These are phyloP conservation scores for Penaeus japonicus DNA, from an alignment of 1,140 invertebrate species.

Conservation along the genomic window DNA sequence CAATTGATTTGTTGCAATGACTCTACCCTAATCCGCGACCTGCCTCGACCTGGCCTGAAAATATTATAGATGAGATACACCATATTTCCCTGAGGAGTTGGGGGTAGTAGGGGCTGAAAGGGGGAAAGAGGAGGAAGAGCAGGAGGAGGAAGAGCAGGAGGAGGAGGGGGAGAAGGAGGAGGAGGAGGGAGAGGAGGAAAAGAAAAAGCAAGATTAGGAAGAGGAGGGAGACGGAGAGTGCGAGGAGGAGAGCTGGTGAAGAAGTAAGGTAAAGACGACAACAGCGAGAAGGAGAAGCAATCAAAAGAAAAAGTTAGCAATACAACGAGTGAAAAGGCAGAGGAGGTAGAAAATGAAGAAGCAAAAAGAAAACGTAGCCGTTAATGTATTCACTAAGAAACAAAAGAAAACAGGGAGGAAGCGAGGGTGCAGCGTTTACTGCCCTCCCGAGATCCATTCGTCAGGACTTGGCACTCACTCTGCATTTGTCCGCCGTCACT, in stretches of 20 bases:
- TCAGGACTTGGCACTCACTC: too few relatives aligned
- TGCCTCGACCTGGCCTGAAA: constrained; percentile 47
- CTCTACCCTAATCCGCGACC: constrained; percentile 44
- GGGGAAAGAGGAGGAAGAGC: neutral
- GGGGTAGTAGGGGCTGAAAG: neutral
- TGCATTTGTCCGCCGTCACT: too few relatives aligned
- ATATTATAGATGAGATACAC: constrained; percentile 45
- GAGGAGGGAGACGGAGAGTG: neutral
- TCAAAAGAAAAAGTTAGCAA: too few relatives aligned
- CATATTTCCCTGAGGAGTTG: neutral
- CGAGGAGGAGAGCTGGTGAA: neutral
- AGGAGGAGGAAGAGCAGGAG: neutral
- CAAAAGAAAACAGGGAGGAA: too few relatives aligned
- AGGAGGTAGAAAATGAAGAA: too few relatives aligned
- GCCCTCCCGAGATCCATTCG: too few relatives aligned
- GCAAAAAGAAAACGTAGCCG: too few relatives aligned
- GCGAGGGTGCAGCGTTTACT: too few relatives aligned
- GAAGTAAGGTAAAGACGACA: too few relatives aligned
- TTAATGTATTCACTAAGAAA: too few relatives aligned
- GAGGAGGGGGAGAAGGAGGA: neutral
- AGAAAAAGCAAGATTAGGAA: neutral
- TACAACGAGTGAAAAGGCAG: too few relatives aligned
- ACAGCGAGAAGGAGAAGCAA: too few relatives aligned
- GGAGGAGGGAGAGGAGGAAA: neutral
- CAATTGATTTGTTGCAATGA: constrained; percentile 53